Evolutionary conservation across 1,140 invertebrate genomes (phyloP).

Genomic region (Lasaia peninsularis): DNA sequence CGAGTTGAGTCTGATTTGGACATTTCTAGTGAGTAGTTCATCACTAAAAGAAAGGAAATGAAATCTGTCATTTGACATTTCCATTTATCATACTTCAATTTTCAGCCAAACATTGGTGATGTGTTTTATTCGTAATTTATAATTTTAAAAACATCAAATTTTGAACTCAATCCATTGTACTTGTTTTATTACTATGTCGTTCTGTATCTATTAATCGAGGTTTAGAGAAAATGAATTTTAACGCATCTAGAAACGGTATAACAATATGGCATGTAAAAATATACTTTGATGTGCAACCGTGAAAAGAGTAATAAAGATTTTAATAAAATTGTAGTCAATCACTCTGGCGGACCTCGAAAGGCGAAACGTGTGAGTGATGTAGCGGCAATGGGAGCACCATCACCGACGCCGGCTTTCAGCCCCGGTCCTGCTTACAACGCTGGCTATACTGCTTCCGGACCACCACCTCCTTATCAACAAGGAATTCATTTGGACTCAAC

Average conservation of each 20-base stretch:
- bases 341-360: slow-evolving; percentile 68
- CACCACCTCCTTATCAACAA: slow-evolving; percentile 55
- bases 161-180: neutral
- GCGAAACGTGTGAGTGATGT: slow-evolving; percentile 82
- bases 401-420: slow-evolving; percentile 43
- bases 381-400: slow-evolving; percentile 78
- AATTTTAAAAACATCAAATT: slow-evolving; percentile 12
- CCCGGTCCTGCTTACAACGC: slow-evolving; percentile 40
- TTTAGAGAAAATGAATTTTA: slow-evolving; percentile 60
- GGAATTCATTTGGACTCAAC: slow-evolving; percentile 52
- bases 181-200: slow-evolving; percentile 38
- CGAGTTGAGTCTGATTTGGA: too few species aligned
- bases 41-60: too few species aligned
- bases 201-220: slow-evolving; percentile 28
- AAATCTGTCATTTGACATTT: slow-evolving; percentile 17
- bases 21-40: too few species aligned
- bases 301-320: neutral
- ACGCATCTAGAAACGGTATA: slow-evolving; percentile 69
- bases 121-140: slow-evolving; percentile 45
- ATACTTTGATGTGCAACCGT: neutral
- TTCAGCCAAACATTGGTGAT: slow-evolving; percentile 55
- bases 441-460: slow-evolving; percentile 38
- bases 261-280: slow-evolving; percentile 1
- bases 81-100: too few species aligned
- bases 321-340: slow-evolving; percentile 41